Evolutionary conservation across 2,113 vertebrate species (phyloP).

Genomic region (Tragelaphus strepsiceros): DNA sequence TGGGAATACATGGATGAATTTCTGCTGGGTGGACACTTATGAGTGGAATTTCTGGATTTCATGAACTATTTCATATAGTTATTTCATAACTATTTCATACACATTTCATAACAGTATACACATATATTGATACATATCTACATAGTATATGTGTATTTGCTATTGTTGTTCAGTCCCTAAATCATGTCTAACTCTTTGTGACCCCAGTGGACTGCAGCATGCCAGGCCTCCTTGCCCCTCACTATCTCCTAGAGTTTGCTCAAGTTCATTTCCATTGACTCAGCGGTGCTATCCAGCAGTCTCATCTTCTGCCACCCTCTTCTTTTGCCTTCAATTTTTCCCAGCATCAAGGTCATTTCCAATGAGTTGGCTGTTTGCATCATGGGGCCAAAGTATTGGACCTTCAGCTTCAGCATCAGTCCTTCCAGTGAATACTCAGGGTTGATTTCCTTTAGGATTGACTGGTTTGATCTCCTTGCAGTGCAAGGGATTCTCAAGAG

Average conservation of each 20-base stretch:
- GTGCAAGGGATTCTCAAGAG: neutral
- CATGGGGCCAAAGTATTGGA: neutral
- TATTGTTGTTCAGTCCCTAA: neutral
- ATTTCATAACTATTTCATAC: too few relatives aligned
- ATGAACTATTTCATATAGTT: neutral
- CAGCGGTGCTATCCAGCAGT: neutral
- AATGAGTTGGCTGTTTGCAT: neutral
- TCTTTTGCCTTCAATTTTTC: neutral
- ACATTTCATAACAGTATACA: neutral
- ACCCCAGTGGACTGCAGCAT: rapidly evolving
- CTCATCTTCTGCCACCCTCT: neutral
- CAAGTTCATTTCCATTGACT: neutral
- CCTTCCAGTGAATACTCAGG: neutral
- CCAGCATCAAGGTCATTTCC: neutral
- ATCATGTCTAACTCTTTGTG: neutral
- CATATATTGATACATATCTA: neutral
- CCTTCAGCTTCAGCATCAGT: neutral
- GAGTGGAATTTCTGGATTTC: neutral
- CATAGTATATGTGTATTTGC: neutral
- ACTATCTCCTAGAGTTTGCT: neutral
- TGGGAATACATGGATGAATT: neutral
- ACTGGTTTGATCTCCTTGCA: neutral
- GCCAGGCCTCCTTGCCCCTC: neutral
- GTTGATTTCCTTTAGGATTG: neutral
- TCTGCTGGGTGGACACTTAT: neutral